phyloP scores from a whole-genome alignment of 2,113 vertebrate species.

The Chloroceryle aenea region DNA sequence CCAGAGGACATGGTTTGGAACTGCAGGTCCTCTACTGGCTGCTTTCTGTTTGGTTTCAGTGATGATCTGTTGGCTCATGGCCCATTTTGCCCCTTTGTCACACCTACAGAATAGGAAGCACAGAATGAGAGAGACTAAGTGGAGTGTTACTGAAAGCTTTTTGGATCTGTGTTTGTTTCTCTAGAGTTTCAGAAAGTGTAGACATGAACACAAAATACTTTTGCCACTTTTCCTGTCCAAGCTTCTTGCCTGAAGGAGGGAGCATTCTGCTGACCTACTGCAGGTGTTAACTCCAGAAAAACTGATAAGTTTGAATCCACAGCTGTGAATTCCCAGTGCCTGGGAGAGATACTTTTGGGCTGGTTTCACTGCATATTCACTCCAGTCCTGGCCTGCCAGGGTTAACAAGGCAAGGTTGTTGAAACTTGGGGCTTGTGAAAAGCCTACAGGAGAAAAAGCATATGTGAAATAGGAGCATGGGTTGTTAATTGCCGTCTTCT shows the following conservation, averaged over 20 bases:
- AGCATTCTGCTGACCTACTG: neutral
- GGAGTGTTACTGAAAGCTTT: rapidly evolving
- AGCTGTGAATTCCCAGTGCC: neutral
- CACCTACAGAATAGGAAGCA: neutral
- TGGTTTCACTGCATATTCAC: neutral
- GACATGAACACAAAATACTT: neutral
- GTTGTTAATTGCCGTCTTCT: neutral
- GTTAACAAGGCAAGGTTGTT: too few relatives aligned
- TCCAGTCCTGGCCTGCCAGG: neutral
- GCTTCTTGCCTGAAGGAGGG: neutral
- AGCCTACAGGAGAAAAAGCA: neutral
- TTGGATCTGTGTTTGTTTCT: neutral
- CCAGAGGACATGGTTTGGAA: neutral
- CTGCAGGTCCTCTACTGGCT: neutral
- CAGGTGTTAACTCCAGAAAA: neutral
- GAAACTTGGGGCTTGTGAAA: rapidly evolving
- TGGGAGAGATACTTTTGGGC: neutral
- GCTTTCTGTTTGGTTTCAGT: neutral
- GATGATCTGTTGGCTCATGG: rapidly evolving
- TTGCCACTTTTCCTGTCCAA: neutral
- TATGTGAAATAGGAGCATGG: neutral
- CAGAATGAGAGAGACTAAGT: neutral
- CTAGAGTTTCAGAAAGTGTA: neutral
- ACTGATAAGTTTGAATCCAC: neutral
- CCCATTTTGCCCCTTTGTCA: neutral